Evolutionary conservation across 2,888 invertebrate species (phyloP).

Genomic region (Drosophila bunnanda): DNA sequence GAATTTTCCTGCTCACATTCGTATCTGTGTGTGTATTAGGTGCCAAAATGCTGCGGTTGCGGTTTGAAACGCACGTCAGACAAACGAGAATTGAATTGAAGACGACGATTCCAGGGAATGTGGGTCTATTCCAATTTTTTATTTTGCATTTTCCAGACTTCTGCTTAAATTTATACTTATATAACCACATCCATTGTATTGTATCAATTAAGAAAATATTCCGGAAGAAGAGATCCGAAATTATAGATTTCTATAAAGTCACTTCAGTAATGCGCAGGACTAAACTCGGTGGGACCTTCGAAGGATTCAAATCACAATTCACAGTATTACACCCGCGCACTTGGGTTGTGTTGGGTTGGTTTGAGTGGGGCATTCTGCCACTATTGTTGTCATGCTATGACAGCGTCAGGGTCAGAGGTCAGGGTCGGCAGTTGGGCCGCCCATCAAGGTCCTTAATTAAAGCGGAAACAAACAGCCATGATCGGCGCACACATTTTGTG

Average conservation of each 20-base stretch:
- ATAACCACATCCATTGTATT: too few species aligned
- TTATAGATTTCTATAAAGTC: too few species aligned
- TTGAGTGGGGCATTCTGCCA: constrained; percentile 13
- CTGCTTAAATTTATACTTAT: background rate
- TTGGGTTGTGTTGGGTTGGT: constrained; percentile 10
- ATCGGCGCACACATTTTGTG: constrained; percentile 14
- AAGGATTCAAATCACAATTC: constrained; percentile 52
- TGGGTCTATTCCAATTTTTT: constrained; percentile 4
- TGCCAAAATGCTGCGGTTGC: constrained; percentile 58
- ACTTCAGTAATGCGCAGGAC: too few species aligned
- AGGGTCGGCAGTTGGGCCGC: background rate
- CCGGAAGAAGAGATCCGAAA: background rate
- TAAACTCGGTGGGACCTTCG: constrained; percentile 13
- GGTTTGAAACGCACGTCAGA: constrained; percentile 23
- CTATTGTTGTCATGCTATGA: constrained; percentile 35
- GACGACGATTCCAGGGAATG: constrained; percentile 24
- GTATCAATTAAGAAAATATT: background rate
- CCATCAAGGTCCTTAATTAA: constrained; percentile 43
- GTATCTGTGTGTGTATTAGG: constrained; percentile 11
- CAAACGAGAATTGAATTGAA: constrained; percentile 29
- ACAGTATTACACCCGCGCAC: background rate
- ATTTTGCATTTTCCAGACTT: background rate
- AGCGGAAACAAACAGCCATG: constrained; percentile 10
- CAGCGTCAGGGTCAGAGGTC: constrained; percentile 12
- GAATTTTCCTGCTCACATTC: constrained; percentile 10